Percentiles rank a stretch among this genome's conserved stretches.
phyloP scores from a whole-genome alignment of 2,797 vertebrate genomes.

The Enteromius paludinosus region DNA sequence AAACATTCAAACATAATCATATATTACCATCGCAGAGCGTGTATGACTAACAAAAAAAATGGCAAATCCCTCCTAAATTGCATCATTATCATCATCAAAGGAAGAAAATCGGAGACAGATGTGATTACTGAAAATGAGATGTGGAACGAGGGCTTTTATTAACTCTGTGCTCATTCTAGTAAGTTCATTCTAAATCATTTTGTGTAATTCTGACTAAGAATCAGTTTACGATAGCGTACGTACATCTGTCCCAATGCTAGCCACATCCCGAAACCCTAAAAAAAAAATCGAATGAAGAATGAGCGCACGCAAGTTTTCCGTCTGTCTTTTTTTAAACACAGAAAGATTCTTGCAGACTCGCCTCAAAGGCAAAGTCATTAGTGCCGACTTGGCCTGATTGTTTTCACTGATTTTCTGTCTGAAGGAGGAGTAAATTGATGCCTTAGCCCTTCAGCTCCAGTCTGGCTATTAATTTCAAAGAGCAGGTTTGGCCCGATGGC shows the following conservation, averaged over 20 bases:
- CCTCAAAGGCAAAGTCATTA: slow-evolving; percentile 65
- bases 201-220: slow-evolving; percentile 60
- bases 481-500: slow-evolving; percentile 59
- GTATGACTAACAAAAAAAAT: slow-evolving; percentile 35
- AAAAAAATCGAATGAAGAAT: slow-evolving; percentile 20
- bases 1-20: slow-evolving; percentile 3
- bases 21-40: background rate
- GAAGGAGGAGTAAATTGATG: slow-evolving; percentile 64
- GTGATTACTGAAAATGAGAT: slow-evolving; percentile 58
- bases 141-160: slow-evolving; percentile 52
- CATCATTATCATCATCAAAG: slow-evolving; percentile 53
- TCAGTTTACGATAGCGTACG: slow-evolving; percentile 45
- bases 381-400: slow-evolving; percentile 61
- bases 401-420: slow-evolving; percentile 67
- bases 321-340: slow-evolving; percentile 19
- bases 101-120: slow-evolving; percentile 54
- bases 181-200: slow-evolving; percentile 53
- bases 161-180: slow-evolving; percentile 49
- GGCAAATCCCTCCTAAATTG: slow-evolving; percentile 55
- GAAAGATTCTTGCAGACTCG: slow-evolving; percentile 54
- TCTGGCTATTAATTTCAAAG: slow-evolving; percentile 61
- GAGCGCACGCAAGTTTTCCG: slow-evolving; percentile 33
- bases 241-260: slow-evolving; percentile 10
- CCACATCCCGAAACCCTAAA: slow-evolving; percentile 37
- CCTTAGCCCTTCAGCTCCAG: slow-evolving; percentile 60